phyloP scores from a whole-genome alignment of 2,888 invertebrate species.

The Gari tellinella region DNA sequence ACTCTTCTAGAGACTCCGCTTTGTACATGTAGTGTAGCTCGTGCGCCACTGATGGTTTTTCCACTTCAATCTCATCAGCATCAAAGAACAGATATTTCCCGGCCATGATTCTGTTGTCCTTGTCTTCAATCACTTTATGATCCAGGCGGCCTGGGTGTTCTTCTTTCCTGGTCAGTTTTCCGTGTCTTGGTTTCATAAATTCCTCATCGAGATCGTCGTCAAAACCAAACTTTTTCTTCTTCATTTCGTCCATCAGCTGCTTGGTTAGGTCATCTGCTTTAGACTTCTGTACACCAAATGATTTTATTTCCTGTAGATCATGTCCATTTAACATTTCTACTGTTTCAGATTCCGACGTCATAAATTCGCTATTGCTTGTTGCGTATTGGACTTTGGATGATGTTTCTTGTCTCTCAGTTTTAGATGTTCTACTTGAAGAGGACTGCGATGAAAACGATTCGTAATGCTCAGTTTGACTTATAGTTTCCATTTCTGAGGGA shows the following conservation, averaged over 20 bases:
- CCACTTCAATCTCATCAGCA: constrained; percentile 4
- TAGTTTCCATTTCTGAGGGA: neutral
- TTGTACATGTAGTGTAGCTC: constrained; percentile 19
- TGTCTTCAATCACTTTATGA: constrained; percentile 21
- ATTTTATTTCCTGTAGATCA: no score
- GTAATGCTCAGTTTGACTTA: neutral
- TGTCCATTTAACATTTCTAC: neutral
- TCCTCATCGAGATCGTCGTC: neutral
- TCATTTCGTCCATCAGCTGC: no score
- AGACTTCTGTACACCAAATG: no score
- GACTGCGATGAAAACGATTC: no score
- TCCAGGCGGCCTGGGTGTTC: constrained; percentile 24
- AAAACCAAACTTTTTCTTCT: neutral
- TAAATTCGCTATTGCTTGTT: no score
- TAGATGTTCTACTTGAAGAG: no score
- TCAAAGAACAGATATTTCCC: constrained; percentile 39
- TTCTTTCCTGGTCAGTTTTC: constrained; percentile 19
- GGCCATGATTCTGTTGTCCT: constrained; percentile 30
- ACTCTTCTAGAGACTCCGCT: neutral
- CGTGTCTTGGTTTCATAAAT: constrained; percentile 4
- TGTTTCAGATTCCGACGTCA: neutral
- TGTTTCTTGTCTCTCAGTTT: neutral
- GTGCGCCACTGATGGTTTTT: constrained; percentile 11
- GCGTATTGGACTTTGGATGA: neutral
- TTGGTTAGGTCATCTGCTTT: no score